phyloP scores from a whole-genome alignment of 2,113 vertebrate genomes.

The Cottus gobio region DNA sequence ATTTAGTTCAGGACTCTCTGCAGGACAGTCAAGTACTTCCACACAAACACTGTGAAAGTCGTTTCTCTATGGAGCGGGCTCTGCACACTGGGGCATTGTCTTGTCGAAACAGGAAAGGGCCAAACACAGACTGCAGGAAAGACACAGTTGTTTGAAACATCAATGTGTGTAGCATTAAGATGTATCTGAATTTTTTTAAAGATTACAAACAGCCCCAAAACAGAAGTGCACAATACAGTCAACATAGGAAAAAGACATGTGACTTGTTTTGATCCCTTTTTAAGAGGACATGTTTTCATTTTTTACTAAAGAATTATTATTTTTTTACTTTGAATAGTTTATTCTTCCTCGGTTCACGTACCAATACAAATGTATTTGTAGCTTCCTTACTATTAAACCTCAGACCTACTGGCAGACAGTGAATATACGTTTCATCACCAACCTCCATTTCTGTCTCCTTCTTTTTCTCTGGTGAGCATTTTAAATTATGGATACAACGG shows the following conservation, averaged over 20 bases:
- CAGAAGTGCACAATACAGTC: not conserved
- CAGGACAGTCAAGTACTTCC: not conserved
- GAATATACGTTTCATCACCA: conserved; percentile 4
- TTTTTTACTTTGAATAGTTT: too few relatives aligned
- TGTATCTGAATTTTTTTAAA: not conserved
- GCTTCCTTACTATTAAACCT: not conserved
- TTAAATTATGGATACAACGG: conserved; percentile 36
- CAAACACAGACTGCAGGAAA: not conserved
- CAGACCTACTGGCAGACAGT: not conserved
- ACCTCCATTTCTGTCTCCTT: not conserved
- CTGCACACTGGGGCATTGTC: not conserved
- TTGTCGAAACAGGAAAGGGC: not conserved
- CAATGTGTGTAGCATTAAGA: not conserved
- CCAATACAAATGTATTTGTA: not conserved
- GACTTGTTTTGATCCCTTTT: not conserved
- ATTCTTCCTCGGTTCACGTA: not conserved
- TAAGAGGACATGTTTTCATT: not conserved
- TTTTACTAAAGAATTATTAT: not conserved
- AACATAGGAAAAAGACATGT: not conserved
- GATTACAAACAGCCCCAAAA: not conserved
- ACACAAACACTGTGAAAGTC: not conserved
- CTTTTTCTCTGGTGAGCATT: conserved; percentile 26
- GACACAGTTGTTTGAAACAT: not conserved
- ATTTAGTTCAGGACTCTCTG: not conserved
- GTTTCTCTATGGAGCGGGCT: not conserved